Evolutionary conservation across 2,113 vertebrate genomes (phyloP).

Genomic region (Colaptes auratus): DNA sequence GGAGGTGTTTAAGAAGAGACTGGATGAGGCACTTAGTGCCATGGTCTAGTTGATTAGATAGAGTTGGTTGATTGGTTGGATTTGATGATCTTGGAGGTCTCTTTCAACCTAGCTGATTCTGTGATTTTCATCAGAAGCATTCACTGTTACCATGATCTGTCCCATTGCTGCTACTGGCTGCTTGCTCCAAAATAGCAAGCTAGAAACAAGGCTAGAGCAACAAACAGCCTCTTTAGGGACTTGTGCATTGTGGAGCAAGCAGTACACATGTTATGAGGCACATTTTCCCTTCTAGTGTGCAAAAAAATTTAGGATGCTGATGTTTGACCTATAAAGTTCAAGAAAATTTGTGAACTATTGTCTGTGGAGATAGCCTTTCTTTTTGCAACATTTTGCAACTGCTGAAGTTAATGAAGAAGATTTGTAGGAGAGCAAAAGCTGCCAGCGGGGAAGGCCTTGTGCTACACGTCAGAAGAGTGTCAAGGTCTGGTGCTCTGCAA

Average conservation of each 20-base stretch:
- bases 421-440: not conserved
- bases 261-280: rapidly evolving
- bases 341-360: not conserved
- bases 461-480: not conserved
- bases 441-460: not conserved
- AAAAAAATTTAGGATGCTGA: not conserved
- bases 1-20: too few relatives aligned
- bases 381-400: not conserved
- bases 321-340: not conserved
- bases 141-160: rapidly evolving
- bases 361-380: not conserved
- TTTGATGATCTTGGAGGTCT: too few relatives aligned
- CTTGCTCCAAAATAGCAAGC: not conserved
- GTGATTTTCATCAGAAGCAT: not conserved
- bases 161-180: not conserved
- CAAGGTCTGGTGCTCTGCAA: not conserved
- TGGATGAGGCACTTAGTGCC: too few relatives aligned
- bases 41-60: too few relatives aligned
- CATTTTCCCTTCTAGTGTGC: not conserved
- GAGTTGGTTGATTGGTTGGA: too few relatives aligned
- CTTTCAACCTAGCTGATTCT: too few relatives aligned
- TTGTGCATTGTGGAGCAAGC: rapidly evolving
- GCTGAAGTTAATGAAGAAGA: not conserved
- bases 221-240: not conserved
- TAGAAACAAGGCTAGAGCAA: not conserved